Percentiles rank a stretch among this genome's conserved stretches.
Conservation (phyloP, 2,113 vertebrate species). For the Sigmodon hispidus region DNA sequence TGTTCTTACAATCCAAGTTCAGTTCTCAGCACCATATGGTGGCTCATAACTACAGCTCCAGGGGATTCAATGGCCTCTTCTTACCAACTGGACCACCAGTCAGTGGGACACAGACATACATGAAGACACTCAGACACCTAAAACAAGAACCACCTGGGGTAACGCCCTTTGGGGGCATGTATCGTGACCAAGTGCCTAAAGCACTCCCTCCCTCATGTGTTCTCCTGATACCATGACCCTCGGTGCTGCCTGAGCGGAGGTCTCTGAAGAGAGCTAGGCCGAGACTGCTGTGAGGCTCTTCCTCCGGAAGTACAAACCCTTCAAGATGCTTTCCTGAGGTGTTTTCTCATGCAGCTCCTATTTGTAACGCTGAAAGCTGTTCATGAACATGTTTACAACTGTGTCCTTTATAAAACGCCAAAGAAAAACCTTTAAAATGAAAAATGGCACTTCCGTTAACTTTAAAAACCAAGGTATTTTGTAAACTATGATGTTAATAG, state of each 20-base stretch:
- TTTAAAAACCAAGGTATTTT: constrained; percentile 55
- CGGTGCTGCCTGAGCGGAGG: neutral
- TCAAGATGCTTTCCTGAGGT: neutral
- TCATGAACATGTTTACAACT: neutral
- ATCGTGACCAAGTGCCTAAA: constrained; percentile 38
- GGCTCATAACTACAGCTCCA: neutral
- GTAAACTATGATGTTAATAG: constrained; percentile 2
- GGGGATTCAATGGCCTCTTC: neutral
- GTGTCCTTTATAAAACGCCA: constrained; percentile 16
- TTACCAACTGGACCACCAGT: neutral
- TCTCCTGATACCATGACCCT: neutral
- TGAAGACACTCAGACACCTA: neutral
- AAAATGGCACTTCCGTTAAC: neutral
- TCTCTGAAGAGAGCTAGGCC: too few relatives aligned
- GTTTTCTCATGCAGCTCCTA: neutral
- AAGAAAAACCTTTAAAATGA: constrained; percentile 57
- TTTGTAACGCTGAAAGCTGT: neutral
- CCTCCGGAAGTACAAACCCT: too few relatives aligned
- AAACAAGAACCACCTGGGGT: neutral
- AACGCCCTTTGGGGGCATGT: neutral
- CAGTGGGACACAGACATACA: neutral
- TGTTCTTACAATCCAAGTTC: neutral
- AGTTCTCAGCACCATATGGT: neutral
- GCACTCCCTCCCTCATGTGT: neutral
- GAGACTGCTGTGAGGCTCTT: too few relatives aligned